Evolutionary conservation across 2,888 invertebrate species (phyloP).

Genomic region (Ecliptopera silaceata): DNA sequence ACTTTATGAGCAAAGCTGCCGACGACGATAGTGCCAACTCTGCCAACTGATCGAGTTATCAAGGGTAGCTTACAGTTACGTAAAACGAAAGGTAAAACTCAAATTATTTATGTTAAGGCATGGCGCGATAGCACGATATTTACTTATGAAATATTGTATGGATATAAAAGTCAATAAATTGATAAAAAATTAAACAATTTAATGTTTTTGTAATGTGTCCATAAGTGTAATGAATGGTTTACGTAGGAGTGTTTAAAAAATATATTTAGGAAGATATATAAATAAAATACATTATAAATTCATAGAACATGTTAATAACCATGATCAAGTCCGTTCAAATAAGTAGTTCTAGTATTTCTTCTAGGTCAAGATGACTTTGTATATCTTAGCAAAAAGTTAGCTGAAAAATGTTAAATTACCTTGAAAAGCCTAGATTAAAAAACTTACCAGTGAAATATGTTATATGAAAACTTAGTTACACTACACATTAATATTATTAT

Average conservation of each 20-base stretch:
- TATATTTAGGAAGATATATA: too few relatives aligned
- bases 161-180: too few relatives aligned
- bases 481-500: conserved; percentile 37
- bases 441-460: conserved; percentile 28
- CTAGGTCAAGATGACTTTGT: conserved; percentile 40
- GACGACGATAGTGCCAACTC: too few relatives aligned
- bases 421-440: not conserved
- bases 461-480: conserved; percentile 17
- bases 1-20: too few relatives aligned
- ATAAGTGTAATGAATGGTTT: too few relatives aligned
- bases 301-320: not conserved
- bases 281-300: not conserved
- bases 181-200: too few relatives aligned
- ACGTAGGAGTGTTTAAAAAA: too few relatives aligned
- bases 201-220: too few relatives aligned
- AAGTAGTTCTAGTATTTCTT: conserved; percentile 43
- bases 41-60: conserved; percentile 9
- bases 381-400: not conserved
- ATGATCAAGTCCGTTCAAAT: not conserved
- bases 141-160: too few relatives aligned
- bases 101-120: too few relatives aligned
- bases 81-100: conserved; percentile 2
- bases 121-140: too few relatives aligned
- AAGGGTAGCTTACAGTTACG: conserved; percentile 15
- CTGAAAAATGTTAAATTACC: not conserved